Base-by-base conservation (phyloP, 2,797 vertebrate species). In the Schizopygopsis malacanthus region DNA sequence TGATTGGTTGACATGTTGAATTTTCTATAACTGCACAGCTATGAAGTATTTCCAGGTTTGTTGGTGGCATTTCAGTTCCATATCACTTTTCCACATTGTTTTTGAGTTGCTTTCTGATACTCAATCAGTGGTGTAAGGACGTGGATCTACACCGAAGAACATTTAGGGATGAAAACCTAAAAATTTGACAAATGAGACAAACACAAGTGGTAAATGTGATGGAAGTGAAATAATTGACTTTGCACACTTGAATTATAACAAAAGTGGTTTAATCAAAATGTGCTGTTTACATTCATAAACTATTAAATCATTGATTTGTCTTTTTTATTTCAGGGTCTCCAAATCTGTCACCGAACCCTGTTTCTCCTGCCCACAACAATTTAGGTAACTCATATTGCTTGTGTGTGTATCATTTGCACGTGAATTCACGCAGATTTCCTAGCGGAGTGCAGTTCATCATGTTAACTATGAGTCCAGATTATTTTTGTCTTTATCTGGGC, bases 331-430 rank as follows among this genome's bases (percentile, higher is more conserved):
- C 90, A 97, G 97, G 98, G 92, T 99, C 98, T 92, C 97, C 97
- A 81, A 98, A 96, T 92, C 92, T 99, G 85, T 99, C 98, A 82
- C 97, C 98, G 3, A 99, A 99, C 91, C 97, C 98, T 1, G 97
- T 99, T 92, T 99, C 98, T 88, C 98, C 98, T 85, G 94, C 97
- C 88, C 98, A 99, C 92, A 99, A 91, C 91, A 99, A 97, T 91
- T 93, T 98, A 93, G 98, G 98, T 99, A 92, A 96, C 18, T 54
- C 25, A 59, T 13, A 50, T 20, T 75, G 45, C 7, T 13, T 83
- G 15, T 70, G 1, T 86, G 22, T 75, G 59, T 82, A 45, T 59
- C 22, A n/a, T 59, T 59, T 59, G 56, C 22, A n/a, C 9, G 56
- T n/a, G 10, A 59, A n/a, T n/a, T n/a, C 56, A 59, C 1, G 22